phyloP scores from a whole-genome alignment of 2,113 vertebrate genomes.

The Trematomus loennbergii region DNA sequence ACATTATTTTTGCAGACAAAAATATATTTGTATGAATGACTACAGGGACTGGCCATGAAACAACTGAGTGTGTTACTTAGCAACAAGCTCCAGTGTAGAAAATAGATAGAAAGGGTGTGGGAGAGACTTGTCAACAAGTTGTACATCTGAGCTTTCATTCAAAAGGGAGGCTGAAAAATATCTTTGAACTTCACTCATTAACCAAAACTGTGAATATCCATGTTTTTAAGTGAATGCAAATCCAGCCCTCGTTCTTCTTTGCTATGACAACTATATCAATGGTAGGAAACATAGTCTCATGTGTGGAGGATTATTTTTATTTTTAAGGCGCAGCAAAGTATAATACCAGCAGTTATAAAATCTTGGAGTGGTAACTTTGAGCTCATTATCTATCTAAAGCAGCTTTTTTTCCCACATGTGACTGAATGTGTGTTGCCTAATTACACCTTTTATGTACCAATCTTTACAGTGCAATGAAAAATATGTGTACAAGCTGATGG shows the following conservation, averaged over 20 bases:
- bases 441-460: constrained; percentile 16
- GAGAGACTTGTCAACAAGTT: constrained; percentile 11
- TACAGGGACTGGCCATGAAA: constrained; percentile 48
- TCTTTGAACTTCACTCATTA: not conserved
- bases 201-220: not conserved
- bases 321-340: not conserved
- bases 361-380: not conserved
- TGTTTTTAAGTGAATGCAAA: constrained; percentile 2
- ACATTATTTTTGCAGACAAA: not conserved
- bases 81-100: constrained; percentile 68
- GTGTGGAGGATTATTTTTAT: not conserved
- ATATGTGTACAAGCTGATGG: not conserved
- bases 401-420: constrained; percentile 3
- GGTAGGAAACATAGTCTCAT: not conserved
- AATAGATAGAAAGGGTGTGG: constrained; percentile 27
- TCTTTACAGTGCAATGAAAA: constrained; percentile 6
- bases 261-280: not conserved
- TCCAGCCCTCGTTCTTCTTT: not conserved
- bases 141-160: constrained; percentile 13
- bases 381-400: constrained; percentile 24
- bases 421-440: constrained; percentile 10
- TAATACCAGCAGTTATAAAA: not conserved
- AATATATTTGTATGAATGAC: constrained; percentile 67
- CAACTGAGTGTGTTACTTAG: constrained; percentile 70
- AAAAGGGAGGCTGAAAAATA: constrained; percentile 2